Evolutionary conservation across 1,140 invertebrate genomes (phyloP).

Genomic region (Saccostrea glomerata): DNA sequence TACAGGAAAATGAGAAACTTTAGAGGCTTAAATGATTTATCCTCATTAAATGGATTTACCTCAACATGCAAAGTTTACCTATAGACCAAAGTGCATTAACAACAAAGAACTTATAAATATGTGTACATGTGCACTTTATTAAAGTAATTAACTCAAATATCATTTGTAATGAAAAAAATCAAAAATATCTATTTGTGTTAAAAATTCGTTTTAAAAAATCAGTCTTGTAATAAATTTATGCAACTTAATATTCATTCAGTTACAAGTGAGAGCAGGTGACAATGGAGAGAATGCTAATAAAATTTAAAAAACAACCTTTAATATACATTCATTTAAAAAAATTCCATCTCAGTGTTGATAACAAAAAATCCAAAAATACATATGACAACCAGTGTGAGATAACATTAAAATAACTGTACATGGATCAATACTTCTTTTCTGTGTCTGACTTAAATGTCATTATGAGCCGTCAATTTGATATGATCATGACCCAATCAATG

Average conservation of each 20-base stretch:
- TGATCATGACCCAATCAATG: conserved; percentile 24
- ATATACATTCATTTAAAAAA: neutral
- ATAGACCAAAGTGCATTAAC: neutral
- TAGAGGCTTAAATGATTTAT: conserved; percentile 7
- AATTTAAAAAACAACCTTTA: neutral
- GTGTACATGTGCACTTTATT: neutral
- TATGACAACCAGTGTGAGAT: conserved; percentile 4
- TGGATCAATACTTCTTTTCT: conserved; percentile 23
- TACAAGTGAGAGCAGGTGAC: neutral
- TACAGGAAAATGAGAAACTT: neutral
- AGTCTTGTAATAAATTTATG: neutral
- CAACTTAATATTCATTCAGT: neutral
- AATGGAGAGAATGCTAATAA: no score
- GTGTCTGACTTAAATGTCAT: neutral
- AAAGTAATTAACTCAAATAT: neutral
- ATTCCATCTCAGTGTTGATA: neutral
- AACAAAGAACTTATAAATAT: neutral
- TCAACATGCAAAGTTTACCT: neutral
- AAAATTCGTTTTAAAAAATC: neutral
- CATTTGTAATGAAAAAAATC: neutral
- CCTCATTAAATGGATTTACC: conserved; percentile 12
- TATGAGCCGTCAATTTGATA: neutral
- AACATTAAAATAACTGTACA: neutral
- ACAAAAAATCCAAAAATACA: neutral
- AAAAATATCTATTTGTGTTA: neutral